Base-by-base conservation (phyloP, 2,797 vertebrate genomes). In the Orientallactaga sibirica region DNA sequence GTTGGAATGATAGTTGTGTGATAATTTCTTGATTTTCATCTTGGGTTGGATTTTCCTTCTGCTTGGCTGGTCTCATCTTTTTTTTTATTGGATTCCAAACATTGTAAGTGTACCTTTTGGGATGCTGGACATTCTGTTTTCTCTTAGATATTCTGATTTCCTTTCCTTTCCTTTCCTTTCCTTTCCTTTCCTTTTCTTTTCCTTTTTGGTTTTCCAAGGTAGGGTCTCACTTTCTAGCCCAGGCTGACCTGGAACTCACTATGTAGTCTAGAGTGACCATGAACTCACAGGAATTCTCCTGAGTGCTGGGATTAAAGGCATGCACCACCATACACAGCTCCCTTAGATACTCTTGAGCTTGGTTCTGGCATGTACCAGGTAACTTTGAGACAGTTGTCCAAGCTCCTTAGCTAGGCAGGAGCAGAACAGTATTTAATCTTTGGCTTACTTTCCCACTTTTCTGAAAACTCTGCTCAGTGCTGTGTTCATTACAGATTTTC, bases 381-480 rank as follows among this genome's bases (percentile, higher is more conserved):
- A 75, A 77, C 43, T 86, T 90, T 27, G 55, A 86, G 73, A 71
- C 24, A 73, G 29, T 90, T 83, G 76, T 89, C 3, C 52, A 92
- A 43, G 3, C 22, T 77, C 82, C 22, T 68, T 71, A 82, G 33
- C 10, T 92, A 58, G 66, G n/a, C 5, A 71, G 33, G 9, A 77
- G 10, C 29, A 78, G 43, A 55, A 27, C 29, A 48, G 29, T 33
- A 55, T 93, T 67, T 33, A 29, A n/a, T 73, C 37, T 58, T 86
- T 27, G 37, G 24, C 6, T 22, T 10, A 61, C 66, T 24, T 75
- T 58, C 61, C 27, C 27, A 33, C 19, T 86, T 77, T 86, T 29
- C 14, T 78, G 19, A 83, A n/a, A 33, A 58, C 55, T 12, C 62
- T 89, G 58, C 33, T 33, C 27, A 62, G 70, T 76, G 12, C 22